Conservation (phyloP, 2,113 vertebrate genomes). For the Peromyscus polionotus region DNA sequence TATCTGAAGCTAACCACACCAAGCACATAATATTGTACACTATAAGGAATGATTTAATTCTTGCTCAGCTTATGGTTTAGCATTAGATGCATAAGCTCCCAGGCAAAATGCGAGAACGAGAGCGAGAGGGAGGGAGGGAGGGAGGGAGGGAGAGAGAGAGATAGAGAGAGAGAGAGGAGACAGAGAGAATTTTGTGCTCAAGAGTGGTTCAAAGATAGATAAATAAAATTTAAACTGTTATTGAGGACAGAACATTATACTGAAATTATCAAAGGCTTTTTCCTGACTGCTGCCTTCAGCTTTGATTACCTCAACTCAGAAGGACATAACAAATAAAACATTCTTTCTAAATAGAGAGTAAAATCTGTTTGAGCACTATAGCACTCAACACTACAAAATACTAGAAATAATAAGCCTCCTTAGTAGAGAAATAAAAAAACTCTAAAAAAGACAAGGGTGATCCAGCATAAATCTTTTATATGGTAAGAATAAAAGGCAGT, state of each 20-base stretch:
- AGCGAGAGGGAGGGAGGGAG: too few species aligned
- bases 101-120: background rate
- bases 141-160: background rate
- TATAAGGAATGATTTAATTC: background rate
- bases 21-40: background rate
- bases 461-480: background rate
- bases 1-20: background rate
- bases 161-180: too few species aligned
- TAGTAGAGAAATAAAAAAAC: constrained; percentile 10
- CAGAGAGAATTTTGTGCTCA: background rate
- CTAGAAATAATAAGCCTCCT: constrained; percentile 22
- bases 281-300: constrained; percentile 8
- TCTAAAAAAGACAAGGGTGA: background rate
- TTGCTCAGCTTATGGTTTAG: background rate
- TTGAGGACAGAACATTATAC: background rate
- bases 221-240: constrained; percentile 48
- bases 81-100: background rate
- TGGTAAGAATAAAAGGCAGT: background rate
- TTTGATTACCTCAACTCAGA: constrained; percentile 45
- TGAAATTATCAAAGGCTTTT: constrained; percentile 54
- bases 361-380: background rate
- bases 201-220: constrained; percentile 27
- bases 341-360: constrained; percentile 31
- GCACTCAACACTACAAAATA: constrained; percentile 21
- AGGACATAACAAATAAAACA: constrained; percentile 23